Evolutionary conservation across 2,113 vertebrate genomes (phyloP).

Genomic region (Bufo gargarizans): DNA sequence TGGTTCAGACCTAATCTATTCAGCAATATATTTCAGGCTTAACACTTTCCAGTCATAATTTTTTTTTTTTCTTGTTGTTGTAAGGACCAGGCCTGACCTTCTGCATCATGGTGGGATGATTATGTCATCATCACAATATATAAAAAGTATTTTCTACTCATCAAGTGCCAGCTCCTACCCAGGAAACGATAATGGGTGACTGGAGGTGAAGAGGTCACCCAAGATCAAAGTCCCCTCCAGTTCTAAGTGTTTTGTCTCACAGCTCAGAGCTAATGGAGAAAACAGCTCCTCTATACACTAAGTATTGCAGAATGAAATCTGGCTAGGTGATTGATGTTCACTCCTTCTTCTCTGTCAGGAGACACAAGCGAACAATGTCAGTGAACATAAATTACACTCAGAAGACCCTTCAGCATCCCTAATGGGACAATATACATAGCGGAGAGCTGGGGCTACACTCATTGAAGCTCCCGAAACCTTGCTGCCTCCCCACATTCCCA

Average conservation of each 20-base stretch:
- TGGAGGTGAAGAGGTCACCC: slow-evolving; percentile 67
- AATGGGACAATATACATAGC: background rate
- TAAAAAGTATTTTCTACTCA: background rate
- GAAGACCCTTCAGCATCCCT: background rate
- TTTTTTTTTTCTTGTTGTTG: no score
- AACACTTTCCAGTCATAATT: no score
- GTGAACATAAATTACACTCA: background rate
- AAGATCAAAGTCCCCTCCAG: slow-evolving; percentile 69
- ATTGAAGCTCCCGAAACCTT: background rate
- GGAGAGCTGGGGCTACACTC: no score
- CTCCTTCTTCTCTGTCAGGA: background rate
- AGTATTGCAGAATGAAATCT: background rate
- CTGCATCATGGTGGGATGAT: background rate
- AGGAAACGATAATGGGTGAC: slow-evolving; percentile 64
- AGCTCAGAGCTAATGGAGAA: slow-evolving; percentile 66
- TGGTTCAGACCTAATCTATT: no score
- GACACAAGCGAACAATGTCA: background rate
- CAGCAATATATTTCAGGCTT: no score
- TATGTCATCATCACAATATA: background rate
- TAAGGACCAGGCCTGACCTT: background rate
- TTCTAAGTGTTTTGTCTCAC: slow-evolving; percentile 65
- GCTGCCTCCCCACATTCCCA: no score
- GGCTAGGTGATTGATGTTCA: background rate
- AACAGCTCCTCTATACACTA: slow-evolving; percentile 56
- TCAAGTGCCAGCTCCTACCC: background rate